A percentile compares a stretch with the other conserved stretches of the same genome.
Evolutionary conservation across 1,140 invertebrate genomes (phyloP).

Genomic region (Cecropterus lyciades): DNA sequence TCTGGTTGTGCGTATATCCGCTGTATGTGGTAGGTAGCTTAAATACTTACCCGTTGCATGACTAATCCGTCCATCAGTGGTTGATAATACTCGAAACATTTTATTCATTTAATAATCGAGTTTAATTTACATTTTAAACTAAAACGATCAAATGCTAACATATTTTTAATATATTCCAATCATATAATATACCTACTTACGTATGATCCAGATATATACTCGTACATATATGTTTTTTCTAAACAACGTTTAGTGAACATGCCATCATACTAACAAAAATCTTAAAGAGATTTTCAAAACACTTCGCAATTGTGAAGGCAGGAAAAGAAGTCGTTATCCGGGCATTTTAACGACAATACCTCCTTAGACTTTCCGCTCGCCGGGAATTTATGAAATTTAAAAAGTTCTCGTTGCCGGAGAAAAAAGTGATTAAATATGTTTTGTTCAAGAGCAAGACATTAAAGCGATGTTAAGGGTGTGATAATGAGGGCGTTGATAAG

Average conservation of each 20-base stretch:
- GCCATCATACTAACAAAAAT: not conserved
- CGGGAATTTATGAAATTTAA: slow-evolving; percentile 76
- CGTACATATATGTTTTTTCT: no score
- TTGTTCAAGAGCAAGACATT: slow-evolving; percentile 83
- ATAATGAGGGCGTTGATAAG: slow-evolving; percentile 83
- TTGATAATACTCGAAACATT: no score
- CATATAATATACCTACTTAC: no score
- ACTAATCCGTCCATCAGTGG: no score
- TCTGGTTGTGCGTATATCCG: no score
- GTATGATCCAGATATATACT: no score
- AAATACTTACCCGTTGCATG: no score
- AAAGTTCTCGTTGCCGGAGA: slow-evolving; percentile 67
- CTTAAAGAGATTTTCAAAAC: slow-evolving; percentile 5
- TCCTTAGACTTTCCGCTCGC: slow-evolving; percentile 43
- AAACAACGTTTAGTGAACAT: not conserved
- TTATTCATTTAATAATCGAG: no score
- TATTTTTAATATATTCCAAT: no score
- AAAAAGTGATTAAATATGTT: slow-evolving; percentile 84
- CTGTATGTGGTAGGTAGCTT: no score
- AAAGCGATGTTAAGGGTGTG: slow-evolving; percentile 84
- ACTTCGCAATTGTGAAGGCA: slow-evolving; percentile 22
- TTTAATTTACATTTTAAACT: no score
- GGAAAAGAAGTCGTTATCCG: slow-evolving; percentile 34
- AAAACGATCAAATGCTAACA: no score
- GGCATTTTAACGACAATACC: slow-evolving; percentile 30